Evolutionary conservation across 2,888 invertebrate genomes (phyloP).

Genomic region (Caenorhabditis uteleia): DNA sequence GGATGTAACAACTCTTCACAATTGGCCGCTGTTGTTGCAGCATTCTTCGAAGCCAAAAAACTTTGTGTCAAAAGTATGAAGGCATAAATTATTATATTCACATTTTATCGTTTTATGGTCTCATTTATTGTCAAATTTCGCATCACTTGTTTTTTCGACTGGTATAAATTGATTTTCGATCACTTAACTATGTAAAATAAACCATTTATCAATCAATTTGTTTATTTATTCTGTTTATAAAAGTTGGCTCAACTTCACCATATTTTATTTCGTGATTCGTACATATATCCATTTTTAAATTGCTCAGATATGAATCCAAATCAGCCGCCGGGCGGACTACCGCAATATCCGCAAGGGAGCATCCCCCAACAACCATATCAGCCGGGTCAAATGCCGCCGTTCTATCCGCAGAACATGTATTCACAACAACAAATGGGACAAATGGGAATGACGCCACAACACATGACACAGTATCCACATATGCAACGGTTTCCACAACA

Average conservation of each 20-base stretch:
- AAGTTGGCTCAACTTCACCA: too few species aligned
- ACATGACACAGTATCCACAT: constrained; percentile 6
- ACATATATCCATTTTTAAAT: not conserved
- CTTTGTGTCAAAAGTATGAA: constrained; percentile 4
- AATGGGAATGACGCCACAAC: not conserved
- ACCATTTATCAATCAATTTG: too few species aligned
- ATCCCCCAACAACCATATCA: too few species aligned
- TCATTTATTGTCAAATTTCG: not conserved
- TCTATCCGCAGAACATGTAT: not conserved
- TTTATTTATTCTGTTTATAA: too few species aligned
- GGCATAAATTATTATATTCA: not conserved
- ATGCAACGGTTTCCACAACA: not conserved
- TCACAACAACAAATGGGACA: not conserved
- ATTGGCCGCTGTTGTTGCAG: constrained; percentile 85
- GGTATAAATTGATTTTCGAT: too few species aligned
- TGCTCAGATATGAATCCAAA: constrained; percentile 19
- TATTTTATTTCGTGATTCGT: not conserved
- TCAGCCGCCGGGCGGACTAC: constrained; percentile 9
- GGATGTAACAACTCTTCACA: constrained; percentile 79
- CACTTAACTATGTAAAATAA: too few species aligned
- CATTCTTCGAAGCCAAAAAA: constrained; percentile 76
- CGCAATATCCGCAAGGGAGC: too few species aligned
- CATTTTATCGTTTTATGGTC: not conserved
- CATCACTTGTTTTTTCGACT: not conserved
- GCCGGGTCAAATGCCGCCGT: too few species aligned